These are phyloP conservation scores for Aurelia aurita DNA, from an alignment of 30 jellyfish, hydroid and myxozoan genomes.

Conservation along the genomic window DNA sequence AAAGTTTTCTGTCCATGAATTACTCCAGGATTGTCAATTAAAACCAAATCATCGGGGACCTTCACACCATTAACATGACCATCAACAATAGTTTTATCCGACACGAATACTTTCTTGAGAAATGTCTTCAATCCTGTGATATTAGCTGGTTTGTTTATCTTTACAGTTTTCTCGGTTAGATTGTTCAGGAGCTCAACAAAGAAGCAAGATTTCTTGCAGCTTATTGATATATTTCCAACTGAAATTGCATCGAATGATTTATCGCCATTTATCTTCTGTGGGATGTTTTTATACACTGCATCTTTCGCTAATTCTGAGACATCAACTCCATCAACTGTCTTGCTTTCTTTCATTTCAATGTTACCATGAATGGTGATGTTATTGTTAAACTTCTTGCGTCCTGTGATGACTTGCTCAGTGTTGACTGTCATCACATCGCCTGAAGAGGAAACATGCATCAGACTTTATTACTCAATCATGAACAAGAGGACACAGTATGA, in stretches of 20 bases:
- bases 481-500: no score
- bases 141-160: constrained; percentile 29
- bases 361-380: constrained; percentile 54
- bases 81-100: constrained; percentile 11
- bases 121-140: constrained; percentile 58
- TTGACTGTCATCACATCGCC: constrained; percentile 76
- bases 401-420: constrained; percentile 69
- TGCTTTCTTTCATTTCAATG: constrained; percentile 36
- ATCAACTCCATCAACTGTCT: constrained; percentile 77
- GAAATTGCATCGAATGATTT: constrained; percentile 20
- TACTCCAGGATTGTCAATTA: constrained; percentile 25
- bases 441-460: neutral
- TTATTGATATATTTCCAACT: constrained; percentile 38
- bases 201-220: constrained; percentile 39
- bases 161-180: constrained; percentile 65
- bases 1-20: constrained; percentile 78
- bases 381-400: constrained; percentile 61
- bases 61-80: constrained; percentile 66
- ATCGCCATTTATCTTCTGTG: constrained; percentile 67
- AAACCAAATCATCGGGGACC: constrained; percentile 51
- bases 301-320: constrained; percentile 68
- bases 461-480: no score
- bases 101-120: constrained; percentile 1
- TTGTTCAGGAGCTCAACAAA: constrained; percentile 41
- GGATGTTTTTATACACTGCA: constrained; percentile 67